phyloP scores from a whole-genome alignment of 1,140 invertebrate genomes.

The Zaprionus vittiger region DNA sequence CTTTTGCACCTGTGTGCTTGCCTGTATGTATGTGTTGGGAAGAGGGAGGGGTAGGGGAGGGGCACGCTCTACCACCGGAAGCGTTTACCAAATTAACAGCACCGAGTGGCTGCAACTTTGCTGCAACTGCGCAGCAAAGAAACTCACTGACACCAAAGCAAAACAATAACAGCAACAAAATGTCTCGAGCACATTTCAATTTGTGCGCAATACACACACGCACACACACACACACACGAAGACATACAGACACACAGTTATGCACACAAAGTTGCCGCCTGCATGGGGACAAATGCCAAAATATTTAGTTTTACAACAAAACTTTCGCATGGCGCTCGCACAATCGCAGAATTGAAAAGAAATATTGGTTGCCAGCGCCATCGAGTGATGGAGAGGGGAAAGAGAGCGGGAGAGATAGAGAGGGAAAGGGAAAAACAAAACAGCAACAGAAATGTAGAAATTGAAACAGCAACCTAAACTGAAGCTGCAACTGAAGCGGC shows the following conservation, averaged over 20 bases:
- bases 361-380: slow-evolving; percentile 65
- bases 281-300: slow-evolving; percentile 75
- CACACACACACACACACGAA: slow-evolving; percentile 8
- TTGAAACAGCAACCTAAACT: slow-evolving; percentile 26
- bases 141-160: slow-evolving; percentile 48
- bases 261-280: slow-evolving; percentile 54
- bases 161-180: slow-evolving; percentile 72
- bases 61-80: slow-evolving; percentile 31
- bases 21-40: not conserved
- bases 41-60: not conserved
- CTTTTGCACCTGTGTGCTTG: slow-evolving; percentile 52
- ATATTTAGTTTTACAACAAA: slow-evolving; percentile 77
- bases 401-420: not conserved
- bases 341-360: slow-evolving; percentile 71
- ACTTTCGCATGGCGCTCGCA: slow-evolving; percentile 47
- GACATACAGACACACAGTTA: slow-evolving; percentile 16
- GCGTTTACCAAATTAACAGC: slow-evolving; percentile 76
- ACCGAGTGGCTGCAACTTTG: slow-evolving; percentile 65
- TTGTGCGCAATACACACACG: slow-evolving; percentile 43
- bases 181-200: slow-evolving; percentile 81
- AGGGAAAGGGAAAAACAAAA: slow-evolving; percentile 12
- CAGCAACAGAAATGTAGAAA: slow-evolving; percentile 17
- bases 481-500: slow-evolving; percentile 9
- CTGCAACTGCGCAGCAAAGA: slow-evolving; percentile 50
- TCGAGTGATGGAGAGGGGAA: not conserved